Evolutionary conservation across 2,797 vertebrate species (phyloP).

Genomic region (Cryptoblepharus egeriae): DNA sequence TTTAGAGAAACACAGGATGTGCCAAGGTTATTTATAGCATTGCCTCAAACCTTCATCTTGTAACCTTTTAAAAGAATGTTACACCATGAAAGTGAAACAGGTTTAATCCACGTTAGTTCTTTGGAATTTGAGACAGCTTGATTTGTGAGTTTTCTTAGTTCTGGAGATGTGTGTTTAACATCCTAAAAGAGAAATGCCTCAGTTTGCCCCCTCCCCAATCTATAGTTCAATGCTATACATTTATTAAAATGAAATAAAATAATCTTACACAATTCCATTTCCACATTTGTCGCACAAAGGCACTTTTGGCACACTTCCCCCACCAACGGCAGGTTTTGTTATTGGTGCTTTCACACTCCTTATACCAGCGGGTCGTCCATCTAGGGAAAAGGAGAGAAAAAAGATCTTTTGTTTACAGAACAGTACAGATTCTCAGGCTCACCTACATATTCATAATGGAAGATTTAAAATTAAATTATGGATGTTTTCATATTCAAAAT

Average conservation of each 20-base stretch:
- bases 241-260: slow-evolving; percentile 20
- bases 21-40: not conserved
- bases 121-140: slow-evolving; percentile 7
- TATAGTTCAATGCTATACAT: not conserved
- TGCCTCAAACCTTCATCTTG: not conserved
- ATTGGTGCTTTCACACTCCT: slow-evolving; percentile 90
- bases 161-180: not conserved
- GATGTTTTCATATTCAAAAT: slow-evolving; percentile 22
- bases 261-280: slow-evolving; percentile 94
- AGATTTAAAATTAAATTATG: slow-evolving; percentile 24
- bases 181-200: not conserved
- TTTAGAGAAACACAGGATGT: not conserved
- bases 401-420: not conserved
- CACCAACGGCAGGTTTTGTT: slow-evolving; percentile 80
- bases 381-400: slow-evolving; percentile 66
- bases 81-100: not conserved
- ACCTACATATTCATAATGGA: slow-evolving; percentile 21
- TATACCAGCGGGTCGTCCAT: slow-evolving; percentile 87
- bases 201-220: not conserved
- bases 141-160: not conserved
- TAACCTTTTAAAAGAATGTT: not conserved
- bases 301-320: slow-evolving; percentile 90
- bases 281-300: slow-evolving; percentile 96
- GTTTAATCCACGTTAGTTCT: not conserved
- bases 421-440: not conserved